Evolutionary conservation across 1,140 invertebrate species (phyloP).

Genomic region (Pseudoatta argentina): DNA sequence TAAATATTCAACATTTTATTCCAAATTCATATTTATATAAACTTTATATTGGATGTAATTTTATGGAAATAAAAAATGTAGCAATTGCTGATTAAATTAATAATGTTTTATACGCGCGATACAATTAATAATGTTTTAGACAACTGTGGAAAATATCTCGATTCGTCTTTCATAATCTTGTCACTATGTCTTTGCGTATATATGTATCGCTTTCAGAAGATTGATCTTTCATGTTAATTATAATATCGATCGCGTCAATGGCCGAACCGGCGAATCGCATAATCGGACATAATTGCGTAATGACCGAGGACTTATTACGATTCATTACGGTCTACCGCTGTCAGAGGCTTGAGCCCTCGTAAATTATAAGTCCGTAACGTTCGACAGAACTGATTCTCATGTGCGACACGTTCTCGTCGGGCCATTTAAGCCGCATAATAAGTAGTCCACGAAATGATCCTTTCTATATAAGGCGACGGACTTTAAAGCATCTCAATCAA

Average conservation of each 20-base stretch:
- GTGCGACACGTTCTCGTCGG: slow-evolving; percentile 15
- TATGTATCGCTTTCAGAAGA: background rate
- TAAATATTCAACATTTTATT: background rate
- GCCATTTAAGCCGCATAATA: slow-evolving; percentile 33
- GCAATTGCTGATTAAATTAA: background rate
- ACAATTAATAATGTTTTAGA: background rate
- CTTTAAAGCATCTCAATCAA: slow-evolving; percentile 12
- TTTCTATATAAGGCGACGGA: slow-evolving; percentile 36
- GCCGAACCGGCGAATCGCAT: slow-evolving; percentile 4
- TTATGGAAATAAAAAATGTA: background rate
- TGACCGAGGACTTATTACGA: slow-evolving; percentile 28
- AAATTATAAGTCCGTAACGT: slow-evolving; percentile 19
- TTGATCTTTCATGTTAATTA: slow-evolving; percentile 11
- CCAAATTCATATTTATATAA: background rate
- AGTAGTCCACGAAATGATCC: slow-evolving; percentile 12
- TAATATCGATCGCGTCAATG: slow-evolving; percentile 38
- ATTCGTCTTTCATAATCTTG: background rate
- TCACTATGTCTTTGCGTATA: background rate
- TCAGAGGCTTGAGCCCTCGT: background rate
- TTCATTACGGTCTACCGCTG: slow-evolving; percentile 27
- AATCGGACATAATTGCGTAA: slow-evolving; percentile 41
- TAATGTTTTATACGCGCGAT: too few species aligned
- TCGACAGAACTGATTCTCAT: slow-evolving; percentile 20
- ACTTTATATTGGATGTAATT: background rate
- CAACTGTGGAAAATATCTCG: background rate